A percentile compares a stretch with the other conserved stretches of the same genome.
These are phyloP conservation scores for Pristionchus fissidentatus DNA, from an alignment of 2,888 invertebrate genomes.

Conservation along the genomic window DNA sequence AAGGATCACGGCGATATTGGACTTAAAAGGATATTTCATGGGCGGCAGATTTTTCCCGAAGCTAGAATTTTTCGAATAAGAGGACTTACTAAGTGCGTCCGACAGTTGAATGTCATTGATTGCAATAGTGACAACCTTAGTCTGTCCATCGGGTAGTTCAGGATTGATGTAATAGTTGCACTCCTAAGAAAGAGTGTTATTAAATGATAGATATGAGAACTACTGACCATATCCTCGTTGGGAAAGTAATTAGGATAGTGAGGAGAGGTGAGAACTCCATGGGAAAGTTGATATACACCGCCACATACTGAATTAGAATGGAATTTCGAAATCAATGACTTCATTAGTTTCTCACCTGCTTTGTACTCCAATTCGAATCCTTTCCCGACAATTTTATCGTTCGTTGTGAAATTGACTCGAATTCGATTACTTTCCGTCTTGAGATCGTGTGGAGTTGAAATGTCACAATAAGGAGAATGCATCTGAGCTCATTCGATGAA, in stretches of 20 bases:
- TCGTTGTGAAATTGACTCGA: slow-evolving; percentile 70
- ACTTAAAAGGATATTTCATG: not conserved
- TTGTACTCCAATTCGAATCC: slow-evolving; percentile 70
- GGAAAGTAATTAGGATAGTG: slow-evolving; percentile 71
- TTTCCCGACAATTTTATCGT: slow-evolving; percentile 59
- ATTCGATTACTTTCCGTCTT: slow-evolving; percentile 66
- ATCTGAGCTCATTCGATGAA: not conserved
- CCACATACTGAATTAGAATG: slow-evolving; percentile 63
- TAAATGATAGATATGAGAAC: not conserved
- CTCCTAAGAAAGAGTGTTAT: not conserved
- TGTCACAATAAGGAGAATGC: slow-evolving; percentile 61
- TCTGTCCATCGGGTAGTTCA: slow-evolving; percentile 50
- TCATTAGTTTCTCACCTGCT: slow-evolving; percentile 56
- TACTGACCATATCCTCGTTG: slow-evolving; percentile 58
- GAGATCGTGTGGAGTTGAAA: slow-evolving; percentile 57
- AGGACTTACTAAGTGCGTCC: not conserved
- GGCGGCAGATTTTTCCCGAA: not conserved
- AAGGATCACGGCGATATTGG: slow-evolving; percentile 53
- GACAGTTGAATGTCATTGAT: slow-evolving; percentile 53
- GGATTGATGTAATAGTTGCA: slow-evolving; percentile 71
- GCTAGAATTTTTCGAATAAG: not conserved
- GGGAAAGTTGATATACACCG: slow-evolving; percentile 58
- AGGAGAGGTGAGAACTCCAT: slow-evolving; percentile 72
- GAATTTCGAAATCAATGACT: not conserved
- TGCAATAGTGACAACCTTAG: slow-evolving; percentile 50